These are phyloP conservation scores for Rhopalosiphum padi DNA, from an alignment of 1,140 invertebrate genomes.

Conservation along the genomic window DNA sequence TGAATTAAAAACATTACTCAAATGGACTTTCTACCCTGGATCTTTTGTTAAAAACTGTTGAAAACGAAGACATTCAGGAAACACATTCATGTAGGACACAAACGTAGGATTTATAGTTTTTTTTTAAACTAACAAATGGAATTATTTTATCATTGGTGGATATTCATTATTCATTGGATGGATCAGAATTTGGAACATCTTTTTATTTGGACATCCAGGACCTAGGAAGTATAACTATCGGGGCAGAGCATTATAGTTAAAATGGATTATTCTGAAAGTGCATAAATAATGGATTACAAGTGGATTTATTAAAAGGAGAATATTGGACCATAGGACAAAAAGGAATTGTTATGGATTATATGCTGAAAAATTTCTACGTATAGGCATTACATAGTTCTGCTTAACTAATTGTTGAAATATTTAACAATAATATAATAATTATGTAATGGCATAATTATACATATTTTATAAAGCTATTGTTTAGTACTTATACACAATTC, in stretches of 20 bases:
- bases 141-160: constrained; percentile 20
- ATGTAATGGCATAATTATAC: background rate
- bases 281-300: constrained; percentile 32
- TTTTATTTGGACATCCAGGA: constrained; percentile 25
- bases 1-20: background rate
- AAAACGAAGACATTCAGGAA: constrained; percentile 25
- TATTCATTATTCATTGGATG: constrained; percentile 41
- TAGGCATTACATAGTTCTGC: background rate
- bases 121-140: background rate
- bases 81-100: constrained; percentile 20
- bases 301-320: constrained; percentile 5
- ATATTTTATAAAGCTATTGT: background rate
- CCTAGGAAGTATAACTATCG: constrained; percentile 8
- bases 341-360: background rate
- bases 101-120: constrained; percentile 30
- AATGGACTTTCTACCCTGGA: background rate
- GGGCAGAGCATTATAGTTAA: constrained; percentile 22
- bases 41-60: constrained; percentile 28
- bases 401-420: constrained; percentile 20
- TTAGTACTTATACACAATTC: background rate
- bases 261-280: constrained; percentile 18
- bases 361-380: background rate
- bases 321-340: constrained; percentile 39
- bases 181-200: constrained; percentile 23
- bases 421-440: background rate